Evolutionary conservation across 2,113 vertebrate species (phyloP).

Genomic region (Eurystomus gularis): DNA sequence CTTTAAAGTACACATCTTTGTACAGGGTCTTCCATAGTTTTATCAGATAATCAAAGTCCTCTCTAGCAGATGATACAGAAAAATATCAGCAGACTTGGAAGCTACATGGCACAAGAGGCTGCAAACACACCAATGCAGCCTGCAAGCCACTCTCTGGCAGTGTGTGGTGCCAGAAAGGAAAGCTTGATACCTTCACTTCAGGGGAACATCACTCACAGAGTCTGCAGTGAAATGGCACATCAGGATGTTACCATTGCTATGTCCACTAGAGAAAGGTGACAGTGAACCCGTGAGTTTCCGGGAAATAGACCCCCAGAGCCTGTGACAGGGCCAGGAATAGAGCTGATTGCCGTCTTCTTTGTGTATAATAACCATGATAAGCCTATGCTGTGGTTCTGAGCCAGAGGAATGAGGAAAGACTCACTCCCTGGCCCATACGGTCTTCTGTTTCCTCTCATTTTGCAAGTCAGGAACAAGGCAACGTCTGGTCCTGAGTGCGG

Average conservation of each 20-base stretch:
- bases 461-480: constrained; percentile 2
- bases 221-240: neutral
- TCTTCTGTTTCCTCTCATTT: neutral
- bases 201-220: accelerated
- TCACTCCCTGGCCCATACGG: neutral
- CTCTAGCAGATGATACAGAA: neutral
- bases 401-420: constrained; percentile 33
- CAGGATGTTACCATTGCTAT: neutral
- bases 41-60: neutral
- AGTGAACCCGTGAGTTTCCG: accelerated
- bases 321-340: neutral
- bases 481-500: neutral
- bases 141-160: neutral
- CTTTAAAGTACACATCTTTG: neutral
- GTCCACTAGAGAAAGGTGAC: neutral
- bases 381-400: neutral
- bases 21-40: neutral
- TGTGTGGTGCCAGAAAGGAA: accelerated
- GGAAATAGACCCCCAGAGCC: neutral
- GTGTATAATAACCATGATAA: accelerated
- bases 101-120: neutral
- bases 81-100: neutral
- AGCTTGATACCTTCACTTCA: accelerated
- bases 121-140: neutral
- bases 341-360: neutral